Conservation (phyloP, 2,888 invertebrate species). For the Drosophila pseudotakahashii region DNA sequence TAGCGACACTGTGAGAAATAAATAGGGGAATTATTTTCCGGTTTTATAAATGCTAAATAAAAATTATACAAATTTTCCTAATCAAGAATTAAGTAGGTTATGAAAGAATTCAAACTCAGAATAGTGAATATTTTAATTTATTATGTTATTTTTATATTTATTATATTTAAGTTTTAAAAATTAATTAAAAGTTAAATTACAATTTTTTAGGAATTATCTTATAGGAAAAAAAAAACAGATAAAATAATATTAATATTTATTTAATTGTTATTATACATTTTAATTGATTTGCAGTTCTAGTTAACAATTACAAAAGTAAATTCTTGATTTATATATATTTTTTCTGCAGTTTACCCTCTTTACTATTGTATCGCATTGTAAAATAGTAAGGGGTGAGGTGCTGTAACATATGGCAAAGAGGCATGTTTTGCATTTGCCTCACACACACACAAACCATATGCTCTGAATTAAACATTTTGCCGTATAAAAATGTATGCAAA, state of each 20-base stretch:
- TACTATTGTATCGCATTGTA: constrained; percentile 5
- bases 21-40: neutral
- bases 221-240: no score
- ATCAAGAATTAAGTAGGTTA: no score
- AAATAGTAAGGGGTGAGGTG: neutral
- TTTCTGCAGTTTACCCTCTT: neutral
- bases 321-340: neutral
- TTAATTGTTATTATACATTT: no score
- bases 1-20: neutral
- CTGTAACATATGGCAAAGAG: constrained; percentile 54
- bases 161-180: no score
- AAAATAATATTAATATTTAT: no score
- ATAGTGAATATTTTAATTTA: no score
- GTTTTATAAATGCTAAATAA: neutral
- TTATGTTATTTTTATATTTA: no score
- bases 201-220: no score
- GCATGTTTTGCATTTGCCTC: constrained; percentile 68
- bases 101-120: no score
- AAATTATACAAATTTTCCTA: no score
- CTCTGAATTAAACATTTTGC: constrained; percentile 67
- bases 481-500: constrained; percentile 67
- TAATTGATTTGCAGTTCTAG: no score
- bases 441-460: constrained; percentile 16
- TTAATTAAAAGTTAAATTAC: no score
- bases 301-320: neutral